Evolutionary conservation across 2,797 vertebrate species (phyloP), one percentile per base, ranked within the genome.

Genomic region (Neoniphon sammara): DNA sequence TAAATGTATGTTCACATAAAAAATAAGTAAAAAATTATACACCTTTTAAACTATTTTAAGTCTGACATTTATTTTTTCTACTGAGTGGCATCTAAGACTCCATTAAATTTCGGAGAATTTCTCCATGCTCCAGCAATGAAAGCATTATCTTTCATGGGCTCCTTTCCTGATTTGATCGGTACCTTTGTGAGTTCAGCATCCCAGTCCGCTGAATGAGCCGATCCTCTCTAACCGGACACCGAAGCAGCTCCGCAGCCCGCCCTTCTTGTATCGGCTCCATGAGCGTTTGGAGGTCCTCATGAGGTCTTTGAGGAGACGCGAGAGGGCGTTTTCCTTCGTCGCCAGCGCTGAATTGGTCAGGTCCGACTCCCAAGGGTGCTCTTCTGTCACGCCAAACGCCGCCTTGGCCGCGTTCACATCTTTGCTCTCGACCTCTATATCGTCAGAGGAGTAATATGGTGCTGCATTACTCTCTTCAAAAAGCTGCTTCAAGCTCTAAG

Each of bases 181-280:
- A 78, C 83, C 77, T 87, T 79, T 62, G 78, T 60, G n/a, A 5
- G 14, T 56, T 91, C 82, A 95, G 85, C 94, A 95, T 21, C 94
- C 94, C 71, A 95, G 87, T 9, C 94, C 94, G 63, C 94, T 95
- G 71, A 94, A 94, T 10, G 94, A 95, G 4, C 94, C 94, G 71
- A 95, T 95, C 73, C 94, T 83, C 66, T 94, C 94, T 1, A 95
- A 52, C 4, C 94, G 87, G 55, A 95, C 94, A 0, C 94, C 94
- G 56, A 95, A 95, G 81, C 94, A 95, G 91, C 94, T 95, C 79
- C 93, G 84, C 78, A 94, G 73, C 1, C 91, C 92, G 0, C 93
- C 93, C 74, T 95, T 95, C 86, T 94, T 94, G 78, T 89, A 88
- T 0, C 94, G 92, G 75, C 88, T 90, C 91, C 93, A 94, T 0